Evolutionary conservation across 2,797 vertebrate genomes (phyloP).

Genomic region (Heterohyrax brucei): DNA sequence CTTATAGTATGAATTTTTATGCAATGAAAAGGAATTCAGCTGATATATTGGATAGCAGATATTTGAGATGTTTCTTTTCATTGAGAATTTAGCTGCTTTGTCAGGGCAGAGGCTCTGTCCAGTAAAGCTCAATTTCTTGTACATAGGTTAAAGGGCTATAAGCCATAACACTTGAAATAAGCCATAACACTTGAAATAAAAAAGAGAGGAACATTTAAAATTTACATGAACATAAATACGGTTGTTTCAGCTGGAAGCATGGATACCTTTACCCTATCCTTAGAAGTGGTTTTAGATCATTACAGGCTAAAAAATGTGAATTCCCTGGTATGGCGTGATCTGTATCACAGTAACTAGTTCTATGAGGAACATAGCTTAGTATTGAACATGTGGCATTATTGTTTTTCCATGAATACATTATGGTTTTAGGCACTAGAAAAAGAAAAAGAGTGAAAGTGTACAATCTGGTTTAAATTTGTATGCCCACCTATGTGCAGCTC

Average conservation of each 20-base stretch:
- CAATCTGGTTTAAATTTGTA: no score
- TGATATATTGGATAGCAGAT: neutral
- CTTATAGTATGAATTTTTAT: constrained; percentile 39
- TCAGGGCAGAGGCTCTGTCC: neutral
- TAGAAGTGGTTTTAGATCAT: constrained; percentile 54
- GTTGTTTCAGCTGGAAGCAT: neutral
- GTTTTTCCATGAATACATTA: neutral
- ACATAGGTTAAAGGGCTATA: neutral
- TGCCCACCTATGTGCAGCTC: no score
- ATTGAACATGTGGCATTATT: constrained; percentile 21
- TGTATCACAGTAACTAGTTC: neutral
- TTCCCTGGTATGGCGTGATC: neutral
- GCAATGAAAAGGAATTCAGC: constrained; percentile 35
- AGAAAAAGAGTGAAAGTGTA: neutral
- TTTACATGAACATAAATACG: constrained; percentile 14
- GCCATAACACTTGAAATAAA: neutral
- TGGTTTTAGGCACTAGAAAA: constrained; percentile 50
- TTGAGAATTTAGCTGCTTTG: constrained; percentile 40
- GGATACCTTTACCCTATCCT: neutral
- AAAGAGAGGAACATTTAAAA: constrained; percentile 6
- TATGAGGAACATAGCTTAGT: constrained; percentile 47
- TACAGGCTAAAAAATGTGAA: constrained; percentile 60
- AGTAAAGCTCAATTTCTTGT: constrained; percentile 13
- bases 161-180: neutral
- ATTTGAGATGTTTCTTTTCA: constrained; percentile 3